phyloP scores from a whole-genome alignment of 2,797 vertebrate species.

The Amniataba percoides region DNA sequence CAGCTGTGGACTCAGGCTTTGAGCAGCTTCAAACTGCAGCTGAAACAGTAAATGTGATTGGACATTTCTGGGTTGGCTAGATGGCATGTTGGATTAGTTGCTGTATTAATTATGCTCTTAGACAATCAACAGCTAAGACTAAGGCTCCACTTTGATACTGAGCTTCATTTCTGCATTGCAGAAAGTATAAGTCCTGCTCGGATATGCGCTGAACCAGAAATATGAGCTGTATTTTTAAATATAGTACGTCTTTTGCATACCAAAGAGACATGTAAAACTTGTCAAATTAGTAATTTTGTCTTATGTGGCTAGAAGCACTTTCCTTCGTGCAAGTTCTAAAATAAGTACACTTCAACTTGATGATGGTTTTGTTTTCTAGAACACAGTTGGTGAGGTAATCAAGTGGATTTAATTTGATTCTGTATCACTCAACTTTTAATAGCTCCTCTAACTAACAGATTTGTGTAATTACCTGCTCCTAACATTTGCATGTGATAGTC shows the following conservation, averaged over 20 bases:
- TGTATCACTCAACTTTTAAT: background rate
- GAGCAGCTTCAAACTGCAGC: conserved; percentile 71
- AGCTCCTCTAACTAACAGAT: background rate
- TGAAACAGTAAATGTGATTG: conserved; percentile 78
- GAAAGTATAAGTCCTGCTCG: conserved; percentile 61
- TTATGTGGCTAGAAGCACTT: conserved; percentile 53
- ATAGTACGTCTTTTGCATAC: conserved; percentile 77
- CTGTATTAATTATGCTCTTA: conserved; percentile 82
- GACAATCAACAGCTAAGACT: conserved; percentile 83
- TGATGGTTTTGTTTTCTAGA: conserved; percentile 54
- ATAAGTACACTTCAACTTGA: conserved; percentile 41
- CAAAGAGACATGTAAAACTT: conserved; percentile 69
- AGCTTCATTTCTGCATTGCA: conserved; percentile 59
- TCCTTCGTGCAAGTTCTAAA: conserved; percentile 36
- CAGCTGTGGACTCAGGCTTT: conserved; percentile 69
- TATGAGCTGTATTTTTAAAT: conserved; percentile 70
- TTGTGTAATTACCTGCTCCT: background rate
- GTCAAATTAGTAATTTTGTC: conserved; percentile 73
- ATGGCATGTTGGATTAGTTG: conserved; percentile 81
- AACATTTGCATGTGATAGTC: background rate
- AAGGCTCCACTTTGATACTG: conserved; percentile 76
- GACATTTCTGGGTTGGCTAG: conserved; percentile 84
- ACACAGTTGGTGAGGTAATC: conserved; percentile 19
- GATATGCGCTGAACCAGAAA: conserved; percentile 60
- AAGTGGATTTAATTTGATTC: conserved; percentile 25